These are phyloP conservation scores for Clarias magur DNA, from an alignment of 2,113 vertebrate genomes.

Conservation along the genomic window DNA sequence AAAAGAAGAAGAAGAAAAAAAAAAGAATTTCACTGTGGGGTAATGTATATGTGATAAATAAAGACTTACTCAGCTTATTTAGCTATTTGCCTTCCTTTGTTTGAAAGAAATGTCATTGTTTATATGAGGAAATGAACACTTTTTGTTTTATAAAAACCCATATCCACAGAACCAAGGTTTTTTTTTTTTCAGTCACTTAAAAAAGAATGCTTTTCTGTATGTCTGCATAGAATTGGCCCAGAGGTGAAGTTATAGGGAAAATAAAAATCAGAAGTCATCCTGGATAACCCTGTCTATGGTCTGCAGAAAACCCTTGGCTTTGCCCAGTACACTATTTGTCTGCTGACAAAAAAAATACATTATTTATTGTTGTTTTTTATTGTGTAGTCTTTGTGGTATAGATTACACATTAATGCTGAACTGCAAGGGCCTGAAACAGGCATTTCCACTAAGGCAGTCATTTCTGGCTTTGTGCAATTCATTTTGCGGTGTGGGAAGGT, in stretches of 20 bases:
- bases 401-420: conserved; percentile 28
- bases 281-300: conserved; percentile 38
- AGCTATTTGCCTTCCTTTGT: conserved; percentile 18
- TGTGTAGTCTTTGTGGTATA: conserved; percentile 36
- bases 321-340: conserved; percentile 10
- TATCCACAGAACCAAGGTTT: conserved; percentile 64
- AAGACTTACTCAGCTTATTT: no score
- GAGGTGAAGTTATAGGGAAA: conserved; percentile 38
- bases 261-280: conserved; percentile 36
- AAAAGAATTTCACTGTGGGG: no score
- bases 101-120: conserved; percentile 64
- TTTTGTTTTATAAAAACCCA: conserved; percentile 55
- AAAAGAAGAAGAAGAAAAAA: no score
- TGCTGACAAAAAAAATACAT: neutral
- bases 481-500: conserved; percentile 41
- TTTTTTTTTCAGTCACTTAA: conserved; percentile 64
- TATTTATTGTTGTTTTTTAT: conserved; percentile 2
- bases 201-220: conserved; percentile 51
- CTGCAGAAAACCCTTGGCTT: conserved; percentile 11
- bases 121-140: conserved; percentile 60
- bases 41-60: no score
- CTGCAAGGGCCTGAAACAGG: conserved; percentile 36
- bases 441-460: conserved; percentile 25
- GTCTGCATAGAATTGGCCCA: conserved; percentile 44
- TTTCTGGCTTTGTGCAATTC: conserved; percentile 41